Conservation (phyloP, 2,113 vertebrate species). For the Callithrix jacchus region DNA sequence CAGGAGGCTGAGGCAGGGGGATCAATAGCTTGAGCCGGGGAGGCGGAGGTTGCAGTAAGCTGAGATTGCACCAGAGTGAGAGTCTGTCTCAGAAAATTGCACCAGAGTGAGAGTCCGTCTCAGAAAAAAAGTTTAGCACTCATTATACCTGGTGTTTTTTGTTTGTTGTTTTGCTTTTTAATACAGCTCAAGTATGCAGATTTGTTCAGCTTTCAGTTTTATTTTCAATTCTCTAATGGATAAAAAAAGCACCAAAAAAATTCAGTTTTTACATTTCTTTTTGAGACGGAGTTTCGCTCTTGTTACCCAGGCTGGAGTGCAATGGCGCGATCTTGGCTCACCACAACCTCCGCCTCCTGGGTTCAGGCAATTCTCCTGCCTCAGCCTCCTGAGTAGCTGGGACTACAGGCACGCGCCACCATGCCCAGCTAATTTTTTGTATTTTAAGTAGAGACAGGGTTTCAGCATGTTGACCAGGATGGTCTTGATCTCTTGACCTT, state of each 20-base stretch:
- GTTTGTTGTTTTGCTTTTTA: slow-evolving; percentile 61
- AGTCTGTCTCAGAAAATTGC: not conserved
- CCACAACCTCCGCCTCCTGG: too few relatives aligned
- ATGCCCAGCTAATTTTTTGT: too few relatives aligned
- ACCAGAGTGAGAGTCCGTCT: not conserved
- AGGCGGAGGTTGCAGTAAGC: not conserved
- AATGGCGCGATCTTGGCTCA: too few relatives aligned
- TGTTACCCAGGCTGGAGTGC: too few relatives aligned
- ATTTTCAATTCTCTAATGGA: slow-evolving; percentile 53
- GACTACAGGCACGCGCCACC: too few relatives aligned
- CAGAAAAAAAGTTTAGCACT: not conserved
- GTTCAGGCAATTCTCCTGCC: too few relatives aligned
- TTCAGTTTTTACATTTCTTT: slow-evolving; percentile 19
- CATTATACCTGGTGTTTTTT: not conserved
- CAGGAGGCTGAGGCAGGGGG: not conserved
- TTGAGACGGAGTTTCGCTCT: too few relatives aligned
- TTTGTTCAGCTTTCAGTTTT: slow-evolving; percentile 63
- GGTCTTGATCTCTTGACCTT: too few relatives aligned
- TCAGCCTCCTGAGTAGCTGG: too few relatives aligned
- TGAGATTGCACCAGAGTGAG: not conserved
- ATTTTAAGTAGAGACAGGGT: too few relatives aligned
- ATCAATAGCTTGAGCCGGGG: not conserved
- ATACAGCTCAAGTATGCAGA: slow-evolving; percentile 52
- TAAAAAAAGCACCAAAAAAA: slow-evolving; percentile 54
- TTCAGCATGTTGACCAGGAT: too few relatives aligned